These are phyloP conservation scores for Acanthornis magna DNA, from an alignment of 2,797 vertebrate genomes.

Conservation along the genomic window DNA sequence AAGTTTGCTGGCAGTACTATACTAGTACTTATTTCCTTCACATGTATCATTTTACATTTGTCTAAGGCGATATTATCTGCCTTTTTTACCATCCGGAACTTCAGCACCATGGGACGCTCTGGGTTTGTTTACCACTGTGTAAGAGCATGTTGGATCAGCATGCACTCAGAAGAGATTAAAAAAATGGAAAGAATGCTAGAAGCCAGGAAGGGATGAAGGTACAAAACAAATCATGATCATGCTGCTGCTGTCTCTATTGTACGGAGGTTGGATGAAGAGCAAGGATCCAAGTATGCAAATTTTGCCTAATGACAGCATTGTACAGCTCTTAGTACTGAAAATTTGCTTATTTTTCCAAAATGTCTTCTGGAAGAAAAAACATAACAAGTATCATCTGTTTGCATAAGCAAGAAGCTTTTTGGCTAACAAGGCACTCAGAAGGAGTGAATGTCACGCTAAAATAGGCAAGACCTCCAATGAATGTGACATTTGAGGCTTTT, in stretches of 20 bases:
- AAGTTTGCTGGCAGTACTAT: background rate
- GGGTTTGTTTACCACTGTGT: background rate
- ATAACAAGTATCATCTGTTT: background rate
- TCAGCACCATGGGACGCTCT: background rate
- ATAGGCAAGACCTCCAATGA: background rate
- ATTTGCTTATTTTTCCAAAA: background rate
- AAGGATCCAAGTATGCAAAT: background rate
- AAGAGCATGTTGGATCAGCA: background rate
- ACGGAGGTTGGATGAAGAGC: background rate
- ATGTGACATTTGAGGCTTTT: background rate
- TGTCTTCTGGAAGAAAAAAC: background rate
- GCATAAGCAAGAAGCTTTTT: background rate
- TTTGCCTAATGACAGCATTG: background rate
- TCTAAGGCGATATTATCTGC: background rate
- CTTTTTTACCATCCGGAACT: background rate
- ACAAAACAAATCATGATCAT: background rate
- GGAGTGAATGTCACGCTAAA: background rate
- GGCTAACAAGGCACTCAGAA: background rate
- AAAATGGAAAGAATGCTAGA: background rate
- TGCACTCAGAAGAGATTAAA: background rate
- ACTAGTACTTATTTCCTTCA: background rate
- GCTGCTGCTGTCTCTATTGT: background rate
- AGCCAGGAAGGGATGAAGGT: background rate
- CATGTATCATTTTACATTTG: background rate
- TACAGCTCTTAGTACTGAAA: background rate